Percentiles rank a stretch among this genome's conserved stretches.
These are phyloP conservation scores for Meteorus cinctellus DNA, from an alignment of 2,888 invertebrate genomes.

Conservation along the genomic window DNA sequence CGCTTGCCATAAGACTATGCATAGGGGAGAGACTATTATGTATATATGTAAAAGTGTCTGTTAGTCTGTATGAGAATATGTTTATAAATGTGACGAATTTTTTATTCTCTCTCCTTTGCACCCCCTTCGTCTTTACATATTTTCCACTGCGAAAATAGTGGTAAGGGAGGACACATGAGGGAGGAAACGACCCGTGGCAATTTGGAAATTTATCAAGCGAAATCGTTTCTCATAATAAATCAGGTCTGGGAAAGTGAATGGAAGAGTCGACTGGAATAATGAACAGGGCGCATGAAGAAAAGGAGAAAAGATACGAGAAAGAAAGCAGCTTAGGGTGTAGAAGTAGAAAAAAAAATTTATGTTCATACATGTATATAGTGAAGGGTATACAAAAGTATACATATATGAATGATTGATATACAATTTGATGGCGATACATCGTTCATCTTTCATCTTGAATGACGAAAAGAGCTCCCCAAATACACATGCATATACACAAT, in stretches of 20 bases:
- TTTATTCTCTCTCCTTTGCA: background rate
- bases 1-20: background rate
- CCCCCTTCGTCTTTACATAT: background rate
- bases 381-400: constrained; percentile 7
- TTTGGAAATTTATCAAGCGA: constrained; percentile 38
- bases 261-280: constrained; percentile 36
- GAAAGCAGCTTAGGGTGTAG: background rate
- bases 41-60: background rate
- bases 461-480: constrained; percentile 1
- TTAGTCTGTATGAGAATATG: background rate
- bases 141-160: background rate
- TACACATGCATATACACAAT: background rate
- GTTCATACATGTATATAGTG: background rate
- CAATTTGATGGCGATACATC: constrained; percentile 14
- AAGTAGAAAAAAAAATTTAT: constrained; percentile 10
- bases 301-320: background rate
- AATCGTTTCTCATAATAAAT: constrained; percentile 36
- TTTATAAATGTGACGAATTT: background rate
- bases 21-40: background rate
- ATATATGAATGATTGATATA: constrained; percentile 7
- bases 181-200: constrained; percentile 20
- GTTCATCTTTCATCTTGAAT: background rate
- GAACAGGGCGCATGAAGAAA: constrained; percentile 9
- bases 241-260: constrained; percentile 32
- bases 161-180: background rate